A percentile compares a stretch with the other conserved stretches of the same genome.
These are phyloP conservation scores for Phaethornis superciliosus DNA, from an alignment of 2,113 vertebrate species.

Conservation along the genomic window DNA sequence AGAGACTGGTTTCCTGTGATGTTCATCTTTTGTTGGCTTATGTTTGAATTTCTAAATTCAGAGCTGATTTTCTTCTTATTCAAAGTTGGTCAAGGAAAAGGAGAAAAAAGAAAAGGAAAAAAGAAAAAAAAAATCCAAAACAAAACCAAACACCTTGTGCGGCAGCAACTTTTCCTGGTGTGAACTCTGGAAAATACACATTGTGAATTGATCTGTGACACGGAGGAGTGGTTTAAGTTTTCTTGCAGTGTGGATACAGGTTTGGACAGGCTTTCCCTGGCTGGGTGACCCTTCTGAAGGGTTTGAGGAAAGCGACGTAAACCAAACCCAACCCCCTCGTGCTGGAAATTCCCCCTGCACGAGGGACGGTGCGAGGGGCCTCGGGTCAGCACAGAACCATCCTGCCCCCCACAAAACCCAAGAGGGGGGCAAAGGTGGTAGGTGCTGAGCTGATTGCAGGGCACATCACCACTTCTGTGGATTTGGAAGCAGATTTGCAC, in stretches of 20 bases:
- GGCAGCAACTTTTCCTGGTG: conserved; percentile 31
- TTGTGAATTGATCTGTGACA: background rate
- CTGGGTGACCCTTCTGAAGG: background rate
- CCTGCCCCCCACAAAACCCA: background rate
- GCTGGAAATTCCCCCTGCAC: background rate
- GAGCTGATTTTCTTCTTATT: conserved; percentile 38
- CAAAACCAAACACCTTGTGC: background rate
- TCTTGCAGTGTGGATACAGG: background rate
- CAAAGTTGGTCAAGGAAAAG: conserved; percentile 13
- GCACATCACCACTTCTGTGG: background rate
- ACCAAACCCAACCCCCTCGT: background rate
- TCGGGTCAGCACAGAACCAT: background rate
- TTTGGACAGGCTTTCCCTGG: background rate
- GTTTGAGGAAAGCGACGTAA: background rate
- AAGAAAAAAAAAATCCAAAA: background rate
- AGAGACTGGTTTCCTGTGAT: conserved; percentile 52
- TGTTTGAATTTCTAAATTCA: conserved; percentile 33
- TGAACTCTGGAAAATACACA: background rate
- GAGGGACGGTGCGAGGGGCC: background rate
- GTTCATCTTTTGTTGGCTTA: conserved; percentile 39
- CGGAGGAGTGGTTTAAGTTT: background rate
- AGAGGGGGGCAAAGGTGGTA: background rate
- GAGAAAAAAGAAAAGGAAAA: background rate
- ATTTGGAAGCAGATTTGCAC: conserved; percentile 36
- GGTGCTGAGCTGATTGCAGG: background rate